Evolutionary conservation across 2,888 invertebrate species (phyloP), one percentile per base, ranked within the genome.

Genomic region (Pheosia tremula): DNA sequence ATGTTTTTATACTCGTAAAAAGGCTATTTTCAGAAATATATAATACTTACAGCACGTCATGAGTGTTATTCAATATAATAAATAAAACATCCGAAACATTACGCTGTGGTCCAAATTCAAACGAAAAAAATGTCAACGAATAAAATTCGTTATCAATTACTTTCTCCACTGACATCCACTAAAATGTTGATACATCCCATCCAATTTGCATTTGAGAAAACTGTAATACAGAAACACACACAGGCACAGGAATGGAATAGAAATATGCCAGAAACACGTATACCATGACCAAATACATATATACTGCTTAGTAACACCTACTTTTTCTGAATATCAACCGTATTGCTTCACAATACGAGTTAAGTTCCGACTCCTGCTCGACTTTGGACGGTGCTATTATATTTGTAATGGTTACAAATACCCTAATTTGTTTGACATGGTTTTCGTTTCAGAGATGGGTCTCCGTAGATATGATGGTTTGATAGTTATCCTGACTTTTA

Each of bases 401-500:
- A 9, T 7, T 45, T 38, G 13, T 59, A 57, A 56, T 58, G 54
- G 57, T 60, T 67, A 73, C 67, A 64, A 64, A 56, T 64, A 65
- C 60, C 68, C 66, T 72, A 74, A 77, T 76, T 77, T 75, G 63
- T 72, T 75, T 67, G 69, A 82, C 80, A 79, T 64, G 71, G 64
- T 70, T 75, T 79, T 71, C 71, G 67, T 72, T 78, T 79, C 64
- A 75, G 68, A 66, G 71, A 58, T 60, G 53, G 59, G 55, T 57
- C 52, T 54, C 56, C 39, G 60, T 55, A 58, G 59, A 63, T 74
- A 74, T 61, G 59, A 68, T 68, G 64, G 65, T 68, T 72, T 69
- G 62, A 66, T 67, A 65, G 62, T 67, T 67, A 67, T 64, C 59
- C 45, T 60, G 69, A 68, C 65, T 66, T 71, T 68, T 79, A 64